Conservation (phyloP, 2,113 vertebrate genomes). For the Varanus komodoensis region DNA sequence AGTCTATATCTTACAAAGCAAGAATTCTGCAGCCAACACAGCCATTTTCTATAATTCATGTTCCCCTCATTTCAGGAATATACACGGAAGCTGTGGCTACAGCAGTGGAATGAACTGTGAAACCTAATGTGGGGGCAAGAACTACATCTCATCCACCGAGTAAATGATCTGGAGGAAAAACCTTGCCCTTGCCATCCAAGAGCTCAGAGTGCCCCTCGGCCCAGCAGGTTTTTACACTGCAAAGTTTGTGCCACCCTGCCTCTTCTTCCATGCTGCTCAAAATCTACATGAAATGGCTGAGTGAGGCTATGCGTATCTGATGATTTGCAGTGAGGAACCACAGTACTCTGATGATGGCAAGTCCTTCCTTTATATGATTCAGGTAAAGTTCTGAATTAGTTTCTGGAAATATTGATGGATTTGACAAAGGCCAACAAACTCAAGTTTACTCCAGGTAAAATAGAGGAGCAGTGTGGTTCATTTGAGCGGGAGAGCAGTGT, state of each 20-base stretch:
- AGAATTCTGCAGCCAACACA: background rate
- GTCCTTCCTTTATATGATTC: no score
- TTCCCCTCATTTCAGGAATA: background rate
- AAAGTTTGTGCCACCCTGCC: no score
- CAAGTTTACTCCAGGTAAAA: no score
- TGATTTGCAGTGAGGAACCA: background rate
- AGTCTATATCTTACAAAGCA: background rate
- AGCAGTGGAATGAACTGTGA: background rate
- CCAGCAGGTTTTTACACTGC: background rate
- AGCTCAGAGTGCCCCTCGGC: background rate
- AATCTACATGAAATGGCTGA: background rate
- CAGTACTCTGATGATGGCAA: no score
- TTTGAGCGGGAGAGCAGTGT: no score
- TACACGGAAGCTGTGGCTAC: background rate
- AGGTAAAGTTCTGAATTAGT: no score
- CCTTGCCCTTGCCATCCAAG: background rate
- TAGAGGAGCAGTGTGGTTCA: no score
- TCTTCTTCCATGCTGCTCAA: background rate
- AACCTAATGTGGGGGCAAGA: background rate
- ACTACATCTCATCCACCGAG: background rate
- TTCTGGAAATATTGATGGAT: no score
- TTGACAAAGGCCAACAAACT: no score
- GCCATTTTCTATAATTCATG: background rate
- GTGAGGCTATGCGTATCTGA: background rate
- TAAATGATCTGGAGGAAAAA: background rate